phyloP scores from a whole-genome alignment of 2,888 invertebrate species.

The Caenorhabditis japonica region DNA sequence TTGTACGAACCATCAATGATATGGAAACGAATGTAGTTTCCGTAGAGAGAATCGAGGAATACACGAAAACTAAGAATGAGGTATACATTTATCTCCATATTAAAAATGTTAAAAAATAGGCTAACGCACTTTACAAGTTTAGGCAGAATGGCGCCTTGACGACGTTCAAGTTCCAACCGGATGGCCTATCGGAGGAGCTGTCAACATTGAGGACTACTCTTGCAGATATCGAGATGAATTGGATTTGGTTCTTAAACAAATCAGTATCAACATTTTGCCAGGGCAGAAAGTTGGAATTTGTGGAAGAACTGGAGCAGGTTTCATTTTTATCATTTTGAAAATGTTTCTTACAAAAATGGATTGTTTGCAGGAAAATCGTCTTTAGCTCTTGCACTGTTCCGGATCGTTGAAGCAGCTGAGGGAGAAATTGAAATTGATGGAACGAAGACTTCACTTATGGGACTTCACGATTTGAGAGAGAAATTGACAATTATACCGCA shows the following conservation, averaged over 20 bases:
- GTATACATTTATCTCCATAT: no score
- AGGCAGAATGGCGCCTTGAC: conserved; percentile 60
- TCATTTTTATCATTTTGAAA: not conserved
- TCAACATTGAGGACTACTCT: conserved; percentile 57
- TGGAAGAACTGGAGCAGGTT: conserved; percentile 78
- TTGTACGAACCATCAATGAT: conserved; percentile 95
- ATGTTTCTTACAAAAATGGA: not conserved
- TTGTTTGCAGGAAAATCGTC: conserved; percentile 71
- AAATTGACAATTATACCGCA: conserved; percentile 86
- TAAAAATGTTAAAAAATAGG: no score
- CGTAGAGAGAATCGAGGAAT: conserved; percentile 84
- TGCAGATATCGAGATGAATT: conserved; percentile 85
- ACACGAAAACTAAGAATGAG: conserved; percentile 68
- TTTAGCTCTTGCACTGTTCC: conserved; percentile 75
- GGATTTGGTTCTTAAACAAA: conserved; percentile 77
- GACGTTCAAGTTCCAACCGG: conserved; percentile 29
- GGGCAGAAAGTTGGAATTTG: conserved; percentile 81
- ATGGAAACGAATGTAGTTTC: conserved; percentile 97
- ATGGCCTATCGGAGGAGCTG: conserved; percentile 63
- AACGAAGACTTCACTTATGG: conserved; percentile 80
- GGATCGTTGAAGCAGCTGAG: conserved; percentile 73
- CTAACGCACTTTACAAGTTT: not conserved
- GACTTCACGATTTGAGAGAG: conserved; percentile 88
- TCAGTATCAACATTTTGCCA: conserved; percentile 80
- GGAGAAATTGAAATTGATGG: conserved; percentile 74